Percentiles rank a stretch among this genome's conserved stretches.
These are phyloP conservation scores for Seriola dumerili DNA, from an alignment of 2,113 vertebrate species.

Conservation along the genomic window DNA sequence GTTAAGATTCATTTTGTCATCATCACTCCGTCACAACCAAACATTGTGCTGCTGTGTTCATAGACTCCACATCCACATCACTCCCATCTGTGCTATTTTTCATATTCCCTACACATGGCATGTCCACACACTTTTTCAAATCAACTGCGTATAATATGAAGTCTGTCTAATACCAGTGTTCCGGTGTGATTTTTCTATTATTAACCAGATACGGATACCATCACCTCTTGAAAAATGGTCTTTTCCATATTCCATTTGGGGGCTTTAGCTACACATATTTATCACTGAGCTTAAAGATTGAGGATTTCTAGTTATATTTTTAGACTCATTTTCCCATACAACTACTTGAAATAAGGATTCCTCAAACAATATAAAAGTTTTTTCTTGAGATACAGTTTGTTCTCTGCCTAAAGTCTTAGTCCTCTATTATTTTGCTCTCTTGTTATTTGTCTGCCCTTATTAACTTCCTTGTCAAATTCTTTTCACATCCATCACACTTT, in stretches of 20 bases:
- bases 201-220: slow-evolving; percentile 37
- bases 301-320: slow-evolving; percentile 17
- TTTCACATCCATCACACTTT: background rate
- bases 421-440: background rate
- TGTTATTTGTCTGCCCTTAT: slow-evolving; percentile 3
- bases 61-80: slow-evolving; percentile 1
- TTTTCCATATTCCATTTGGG: slow-evolving; percentile 50
- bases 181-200: slow-evolving; percentile 51
- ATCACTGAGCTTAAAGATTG: slow-evolving; percentile 21
- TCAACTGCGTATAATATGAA: slow-evolving; percentile 10
- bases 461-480: background rate
- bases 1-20: background rate
- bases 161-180: slow-evolving; percentile 48
- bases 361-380: background rate
- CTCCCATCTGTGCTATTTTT: background rate
- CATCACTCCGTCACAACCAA: background rate
- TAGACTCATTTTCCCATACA: background rate
- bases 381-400: background rate
- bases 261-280: slow-evolving; percentile 21
- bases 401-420: background rate
- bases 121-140: slow-evolving; percentile 26
- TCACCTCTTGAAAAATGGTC: slow-evolving; percentile 40
- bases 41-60: background rate
- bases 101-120: background rate
- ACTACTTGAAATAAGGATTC: background rate